A percentile compares a stretch with the other conserved stretches of the same genome.
These are phyloP conservation scores for Anableps anableps DNA, from an alignment of 2,797 vertebrate species.

Conservation along the genomic window DNA sequence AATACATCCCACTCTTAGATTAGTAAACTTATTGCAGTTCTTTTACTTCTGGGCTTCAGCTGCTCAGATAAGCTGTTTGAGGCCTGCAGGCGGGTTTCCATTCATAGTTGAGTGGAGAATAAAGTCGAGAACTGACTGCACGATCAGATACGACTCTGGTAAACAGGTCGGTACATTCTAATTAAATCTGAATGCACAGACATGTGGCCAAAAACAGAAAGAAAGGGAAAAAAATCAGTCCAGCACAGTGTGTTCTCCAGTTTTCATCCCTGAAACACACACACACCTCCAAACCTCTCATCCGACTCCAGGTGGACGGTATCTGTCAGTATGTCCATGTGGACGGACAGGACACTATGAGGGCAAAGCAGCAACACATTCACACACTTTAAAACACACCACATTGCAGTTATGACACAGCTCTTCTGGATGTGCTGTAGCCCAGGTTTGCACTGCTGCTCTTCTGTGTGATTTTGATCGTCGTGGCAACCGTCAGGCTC, in stretches of 20 bases:
- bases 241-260: slow-evolving; percentile 34
- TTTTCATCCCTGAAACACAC: slow-evolving; percentile 25
- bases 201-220: slow-evolving; percentile 23
- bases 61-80: slow-evolving; percentile 52
- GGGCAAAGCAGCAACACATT: slow-evolving; percentile 35
- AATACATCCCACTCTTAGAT: slow-evolving; percentile 38
- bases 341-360: slow-evolving; percentile 43
- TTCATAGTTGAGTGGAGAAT: slow-evolving; percentile 37
- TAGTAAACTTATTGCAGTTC: slow-evolving; percentile 71
- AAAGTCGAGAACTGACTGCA: slow-evolving; percentile 53
- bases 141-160: slow-evolving; percentile 55
- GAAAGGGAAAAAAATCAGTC: slow-evolving; percentile 30
- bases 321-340: slow-evolving; percentile 41
- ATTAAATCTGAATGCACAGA: slow-evolving; percentile 37
- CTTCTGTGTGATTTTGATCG: slow-evolving; percentile 86
- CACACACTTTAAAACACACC: slow-evolving; percentile 23
- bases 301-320: slow-evolving; percentile 41
- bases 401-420: slow-evolving; percentile 71
- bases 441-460: slow-evolving; percentile 87
- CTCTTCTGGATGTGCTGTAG: slow-evolving; percentile 85
- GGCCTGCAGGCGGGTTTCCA: slow-evolving; percentile 42
- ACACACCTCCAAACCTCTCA: slow-evolving; percentile 24
- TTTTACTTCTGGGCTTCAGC: slow-evolving; percentile 36
- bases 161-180: slow-evolving; percentile 61
- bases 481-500: slow-evolving; percentile 72